These are phyloP conservation scores for Deilephila porcellus DNA, from an alignment of 2,888 invertebrate species.

Conservation along the genomic window DNA sequence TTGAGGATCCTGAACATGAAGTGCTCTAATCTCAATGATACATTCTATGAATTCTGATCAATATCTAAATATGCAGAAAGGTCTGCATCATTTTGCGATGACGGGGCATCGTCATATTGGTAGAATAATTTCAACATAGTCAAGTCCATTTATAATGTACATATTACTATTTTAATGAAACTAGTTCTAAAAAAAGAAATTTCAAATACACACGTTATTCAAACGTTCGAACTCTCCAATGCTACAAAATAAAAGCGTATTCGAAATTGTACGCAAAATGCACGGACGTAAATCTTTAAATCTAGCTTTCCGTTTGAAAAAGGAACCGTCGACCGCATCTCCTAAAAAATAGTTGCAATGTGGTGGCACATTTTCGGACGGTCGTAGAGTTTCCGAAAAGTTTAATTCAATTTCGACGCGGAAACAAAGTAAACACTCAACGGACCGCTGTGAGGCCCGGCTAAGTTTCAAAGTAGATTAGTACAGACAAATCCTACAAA, in stretches of 20 bases:
- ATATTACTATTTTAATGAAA: too few relatives aligned
- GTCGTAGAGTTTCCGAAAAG: conserved; percentile 58
- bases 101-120: too few relatives aligned
- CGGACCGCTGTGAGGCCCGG: conserved; percentile 56
- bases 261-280: background rate
- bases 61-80: too few relatives aligned
- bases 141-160: too few relatives aligned
- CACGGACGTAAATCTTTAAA: conserved; percentile 32
- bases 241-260: background rate
- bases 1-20: too few relatives aligned
- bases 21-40: too few relatives aligned
- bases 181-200: too few relatives aligned
- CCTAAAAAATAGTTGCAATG: conserved; percentile 39
- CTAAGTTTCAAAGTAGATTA: conserved; percentile 66
- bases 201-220: background rate
- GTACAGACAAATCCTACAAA: conserved; percentile 50
- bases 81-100: too few relatives aligned
- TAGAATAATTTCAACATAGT: too few relatives aligned
- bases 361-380: conserved; percentile 41
- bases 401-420: conserved; percentile 66
- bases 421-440: conserved; percentile 63
- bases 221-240: background rate
- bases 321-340: conserved; percentile 16
- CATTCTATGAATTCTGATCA: too few relatives aligned
- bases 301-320: conserved; percentile 36